Base-by-base conservation (phyloP, 2,113 vertebrate genomes). In the Festucalex cinctus region DNA sequence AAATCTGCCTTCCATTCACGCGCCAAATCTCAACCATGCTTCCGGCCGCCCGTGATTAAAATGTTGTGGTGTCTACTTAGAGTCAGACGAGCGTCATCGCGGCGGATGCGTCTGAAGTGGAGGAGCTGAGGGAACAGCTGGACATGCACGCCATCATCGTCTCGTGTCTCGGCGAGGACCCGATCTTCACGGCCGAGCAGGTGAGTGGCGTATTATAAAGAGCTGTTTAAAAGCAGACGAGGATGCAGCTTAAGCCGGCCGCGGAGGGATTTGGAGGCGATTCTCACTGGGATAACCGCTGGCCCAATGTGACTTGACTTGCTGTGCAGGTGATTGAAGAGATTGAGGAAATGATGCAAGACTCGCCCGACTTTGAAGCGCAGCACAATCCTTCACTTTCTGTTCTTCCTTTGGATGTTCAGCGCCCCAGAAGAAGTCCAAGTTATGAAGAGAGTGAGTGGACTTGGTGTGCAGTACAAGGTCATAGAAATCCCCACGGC, bases 301-400 rank as follows among this genome's bases (percentile, higher is more conserved):
- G 63, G 51, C 58, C 28, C 73, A 49, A 43, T 69, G 41, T 56
- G 46, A n/a, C 28, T 36, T 43, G 35, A 26, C 71, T 41, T n/a
- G 46, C 22, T 26, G 35, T 58, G 64, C 53, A 99, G 97, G 97
- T 99, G 32, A 98, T 99, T 66, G 97, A 99, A 91, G 97, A 99
- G 91, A 94, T 99, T 37, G 97, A 99, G 81, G 95, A 98, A 88
- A 98, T 99, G 94, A 97, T 99, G 97, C 95, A 97, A 85, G 96
- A 98, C 70, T 98, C 95, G 0, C 92, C 94, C 17, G 96, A 98
- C 71, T 89, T 87, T 49, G 94, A 95, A 67, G 92, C 92, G 1
- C 91, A 93, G 61, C 92, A 93, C 78, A 91, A 91, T 0, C 92
- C 91, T 0, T 89, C 91, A 3, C 91, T 95, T 9, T 94, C 94